phyloP scores from a whole-genome alignment of 2,888 invertebrate species.

The Mythimna ferrago region DNA sequence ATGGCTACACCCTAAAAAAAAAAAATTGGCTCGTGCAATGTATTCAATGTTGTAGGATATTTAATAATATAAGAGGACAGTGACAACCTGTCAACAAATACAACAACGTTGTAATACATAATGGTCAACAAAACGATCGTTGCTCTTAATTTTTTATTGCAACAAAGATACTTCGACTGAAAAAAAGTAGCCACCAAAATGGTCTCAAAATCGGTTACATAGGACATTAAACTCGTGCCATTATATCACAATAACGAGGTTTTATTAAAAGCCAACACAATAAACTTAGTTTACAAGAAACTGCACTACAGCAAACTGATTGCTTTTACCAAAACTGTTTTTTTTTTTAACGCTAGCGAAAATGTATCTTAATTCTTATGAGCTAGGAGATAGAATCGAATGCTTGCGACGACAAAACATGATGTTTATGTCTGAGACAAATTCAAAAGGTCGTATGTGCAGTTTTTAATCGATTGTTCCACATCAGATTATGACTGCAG shows the following conservation, averaged over 20 bases:
- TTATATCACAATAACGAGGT: conserved; percentile 1
- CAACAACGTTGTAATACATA: too few species aligned
- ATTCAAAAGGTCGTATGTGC: background rate
- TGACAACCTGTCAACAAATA: too few species aligned
- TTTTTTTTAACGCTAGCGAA: background rate
- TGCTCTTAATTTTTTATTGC: too few species aligned
- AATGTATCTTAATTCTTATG: background rate
- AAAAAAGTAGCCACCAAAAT: background rate
- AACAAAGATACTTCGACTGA: too few species aligned
- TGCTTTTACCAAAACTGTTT: conserved; percentile 4
- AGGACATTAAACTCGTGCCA: conserved; percentile 4
- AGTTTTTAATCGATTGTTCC: conserved; percentile 21
- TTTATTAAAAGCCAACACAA: conserved; percentile 20
- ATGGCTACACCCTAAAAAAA: too few species aligned
- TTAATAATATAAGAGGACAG: too few species aligned
- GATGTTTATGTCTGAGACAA: conserved; percentile 4
- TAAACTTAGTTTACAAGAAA: background rate
- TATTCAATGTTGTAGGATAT: too few species aligned
- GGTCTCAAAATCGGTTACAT: background rate
- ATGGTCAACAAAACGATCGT: too few species aligned
- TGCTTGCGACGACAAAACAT: background rate
- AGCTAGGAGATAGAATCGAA: conserved; percentile 6
- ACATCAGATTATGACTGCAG: background rate
- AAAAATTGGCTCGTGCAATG: too few species aligned
- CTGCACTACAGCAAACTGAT: background rate